Conservation (phyloP, 2,888 invertebrate species). For the Chalcosyrphus nemorum region DNA sequence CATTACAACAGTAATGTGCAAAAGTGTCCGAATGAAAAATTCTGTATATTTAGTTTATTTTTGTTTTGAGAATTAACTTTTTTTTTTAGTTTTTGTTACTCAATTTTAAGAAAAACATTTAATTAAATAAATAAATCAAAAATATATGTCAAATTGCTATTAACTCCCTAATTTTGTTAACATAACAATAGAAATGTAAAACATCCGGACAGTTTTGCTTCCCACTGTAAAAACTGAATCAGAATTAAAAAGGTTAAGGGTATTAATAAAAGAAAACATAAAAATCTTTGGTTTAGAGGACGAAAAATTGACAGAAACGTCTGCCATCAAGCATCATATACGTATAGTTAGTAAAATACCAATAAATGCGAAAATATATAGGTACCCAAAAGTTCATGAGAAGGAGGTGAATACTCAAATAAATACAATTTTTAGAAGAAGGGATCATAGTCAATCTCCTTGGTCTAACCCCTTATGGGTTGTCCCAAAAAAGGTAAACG, state of each 20-base stretch:
- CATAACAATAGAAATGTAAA: no score
- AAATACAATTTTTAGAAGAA: neutral
- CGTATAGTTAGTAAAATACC: neutral
- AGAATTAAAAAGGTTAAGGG: neutral
- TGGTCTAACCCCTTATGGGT: neutral
- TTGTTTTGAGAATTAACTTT: no score
- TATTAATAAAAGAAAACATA: slow-evolving; percentile 5
- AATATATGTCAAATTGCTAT: no score
- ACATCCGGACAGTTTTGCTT: no score
- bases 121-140: no score
- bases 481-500: neutral
- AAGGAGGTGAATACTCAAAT: neutral
- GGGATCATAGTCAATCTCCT: neutral
- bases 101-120: no score
- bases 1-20: no score
- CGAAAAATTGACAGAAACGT: neutral
- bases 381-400: slow-evolving; percentile 5
- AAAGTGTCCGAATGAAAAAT: no score
- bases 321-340: neutral
- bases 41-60: no score
- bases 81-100: no score
- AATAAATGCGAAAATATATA: slow-evolving; percentile 3
- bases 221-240: neutral
- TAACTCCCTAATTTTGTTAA: no score
- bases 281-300: neutral